Percentiles rank a stretch among this genome's conserved stretches.
These are phyloP conservation scores for Morelia viridis DNA, from an alignment of 2,797 vertebrate genomes.

Conservation along the genomic window DNA sequence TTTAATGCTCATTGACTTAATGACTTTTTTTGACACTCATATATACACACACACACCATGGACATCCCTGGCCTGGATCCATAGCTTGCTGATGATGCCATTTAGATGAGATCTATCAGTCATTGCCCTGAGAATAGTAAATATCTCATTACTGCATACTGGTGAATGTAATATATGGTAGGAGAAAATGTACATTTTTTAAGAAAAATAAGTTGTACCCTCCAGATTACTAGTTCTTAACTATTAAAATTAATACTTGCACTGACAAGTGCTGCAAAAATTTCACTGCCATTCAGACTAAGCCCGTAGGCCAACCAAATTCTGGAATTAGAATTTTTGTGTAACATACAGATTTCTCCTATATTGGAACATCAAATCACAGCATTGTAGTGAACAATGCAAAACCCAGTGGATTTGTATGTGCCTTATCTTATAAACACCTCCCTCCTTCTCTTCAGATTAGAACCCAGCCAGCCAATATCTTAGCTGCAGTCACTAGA, in stretches of 20 bases:
- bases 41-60: neutral
- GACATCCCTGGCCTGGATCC: neutral
- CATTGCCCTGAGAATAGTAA: neutral
- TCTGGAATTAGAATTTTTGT: too few relatives aligned
- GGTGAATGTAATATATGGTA: too few relatives aligned
- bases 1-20: constrained; percentile 13
- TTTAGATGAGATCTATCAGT: neutral
- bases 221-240: neutral
- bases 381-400: too few relatives aligned
- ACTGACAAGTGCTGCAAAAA: neutral
- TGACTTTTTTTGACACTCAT: neutral
- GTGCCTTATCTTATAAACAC: neutral
- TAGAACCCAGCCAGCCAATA: neutral
- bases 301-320: too few relatives aligned
- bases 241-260: neutral
- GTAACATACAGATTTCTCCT: too few relatives aligned
- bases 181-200: neutral
- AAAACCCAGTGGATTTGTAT: neutral
- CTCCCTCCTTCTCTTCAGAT: neutral
- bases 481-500: neutral
- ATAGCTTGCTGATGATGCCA: neutral
- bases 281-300: too few relatives aligned
- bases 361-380: too few relatives aligned
- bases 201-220: neutral
- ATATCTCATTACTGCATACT: neutral